These are phyloP conservation scores for Netelia virgata DNA, from an alignment of 2,888 invertebrate genomes.

Conservation along the genomic window DNA sequence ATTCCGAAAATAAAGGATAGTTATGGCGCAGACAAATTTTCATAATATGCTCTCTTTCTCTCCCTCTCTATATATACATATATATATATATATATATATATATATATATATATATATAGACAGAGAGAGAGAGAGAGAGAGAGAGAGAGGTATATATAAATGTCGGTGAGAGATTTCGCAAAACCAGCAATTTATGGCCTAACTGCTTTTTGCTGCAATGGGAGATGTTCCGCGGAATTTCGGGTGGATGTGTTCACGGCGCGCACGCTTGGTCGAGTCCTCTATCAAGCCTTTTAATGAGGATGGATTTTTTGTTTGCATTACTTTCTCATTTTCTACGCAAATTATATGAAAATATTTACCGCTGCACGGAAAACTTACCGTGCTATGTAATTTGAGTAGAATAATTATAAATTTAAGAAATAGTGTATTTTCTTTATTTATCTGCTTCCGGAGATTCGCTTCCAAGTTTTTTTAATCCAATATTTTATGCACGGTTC, in stretches of 20 bases:
- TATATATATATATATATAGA: neutral
- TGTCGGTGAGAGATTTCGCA: slow-evolving; percentile 26
- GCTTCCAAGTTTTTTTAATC: neutral
- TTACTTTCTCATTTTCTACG: neutral
- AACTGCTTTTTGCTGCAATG: slow-evolving; percentile 40
- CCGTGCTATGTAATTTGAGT: neutral
- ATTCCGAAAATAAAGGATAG: slow-evolving; percentile 40
- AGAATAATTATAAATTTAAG: neutral
- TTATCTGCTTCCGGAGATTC: neutral
- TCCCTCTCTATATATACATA: neutral
- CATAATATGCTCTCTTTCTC: slow-evolving; percentile 13
- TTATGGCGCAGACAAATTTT: slow-evolving; percentile 33
- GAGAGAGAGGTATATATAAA: neutral
- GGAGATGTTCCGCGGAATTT: slow-evolving; percentile 42
- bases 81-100: neutral
- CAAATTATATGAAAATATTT: neutral
- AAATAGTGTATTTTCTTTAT: too few species aligned
- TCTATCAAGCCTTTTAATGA: slow-evolving; percentile 31
- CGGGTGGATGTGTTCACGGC: slow-evolving; percentile 17
- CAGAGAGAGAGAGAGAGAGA: too few species aligned
- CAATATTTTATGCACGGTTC: neutral
- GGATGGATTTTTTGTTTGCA: slow-evolving; percentile 7
- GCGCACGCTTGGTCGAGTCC: slow-evolving; percentile 38
- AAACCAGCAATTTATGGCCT: slow-evolving; percentile 40
- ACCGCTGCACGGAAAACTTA: neutral